Percentiles rank a stretch among this genome's conserved stretches.
phyloP scores from a whole-genome alignment of 2,888 invertebrate genomes.

The Ferrisia virgata region DNA sequence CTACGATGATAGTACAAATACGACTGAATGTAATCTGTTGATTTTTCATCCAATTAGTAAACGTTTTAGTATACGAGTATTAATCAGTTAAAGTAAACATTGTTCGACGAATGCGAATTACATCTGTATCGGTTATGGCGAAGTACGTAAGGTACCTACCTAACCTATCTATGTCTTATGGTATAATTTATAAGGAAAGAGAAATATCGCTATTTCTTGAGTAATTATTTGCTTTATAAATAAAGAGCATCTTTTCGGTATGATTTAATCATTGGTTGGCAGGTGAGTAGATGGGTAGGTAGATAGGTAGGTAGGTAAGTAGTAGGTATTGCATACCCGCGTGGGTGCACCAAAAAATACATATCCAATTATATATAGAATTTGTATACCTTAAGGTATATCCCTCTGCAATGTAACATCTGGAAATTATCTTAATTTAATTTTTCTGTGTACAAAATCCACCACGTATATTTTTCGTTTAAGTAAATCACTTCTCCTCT shows the following conservation, averaged over 20 bases:
- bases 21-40: background rate
- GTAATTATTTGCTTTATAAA: background rate
- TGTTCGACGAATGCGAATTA: background rate
- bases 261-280: background rate
- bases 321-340: too few species aligned
- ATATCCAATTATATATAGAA: too few species aligned
- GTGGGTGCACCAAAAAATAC: too few species aligned
- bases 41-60: constrained; percentile 2
- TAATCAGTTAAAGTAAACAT: background rate
- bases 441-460: too few species aligned
- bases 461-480: too few species aligned
- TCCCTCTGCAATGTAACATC: too few species aligned
- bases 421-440: too few species aligned
- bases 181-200: background rate
- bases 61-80: background rate
- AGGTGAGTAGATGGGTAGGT: background rate
- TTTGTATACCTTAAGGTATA: too few species aligned
- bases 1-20: too few species aligned
- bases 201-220: background rate
- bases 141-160: background rate
- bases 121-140: background rate
- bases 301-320: too few species aligned
- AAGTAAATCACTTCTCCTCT: background rate
- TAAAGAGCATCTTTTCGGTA: background rate
- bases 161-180: too few species aligned